A percentile compares a stretch with the other conserved stretches of the same genome.
Conservation (phyloP, 37 sponge, comb jelly and placozoan genomes). For the Dysidea cf. avara region DNA sequence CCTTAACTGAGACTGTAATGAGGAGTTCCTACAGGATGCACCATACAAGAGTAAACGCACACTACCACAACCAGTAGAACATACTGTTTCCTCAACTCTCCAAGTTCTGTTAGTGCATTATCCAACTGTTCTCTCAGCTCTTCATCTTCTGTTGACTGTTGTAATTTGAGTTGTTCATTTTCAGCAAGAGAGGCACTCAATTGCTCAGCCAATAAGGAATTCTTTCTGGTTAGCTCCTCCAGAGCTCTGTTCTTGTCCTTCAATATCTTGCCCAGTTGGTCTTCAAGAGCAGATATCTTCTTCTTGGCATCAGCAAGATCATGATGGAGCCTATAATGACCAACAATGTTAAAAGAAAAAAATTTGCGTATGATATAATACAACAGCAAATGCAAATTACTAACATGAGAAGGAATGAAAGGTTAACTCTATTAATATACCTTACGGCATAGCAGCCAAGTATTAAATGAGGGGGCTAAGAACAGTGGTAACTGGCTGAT, state of each 20-base stretch:
- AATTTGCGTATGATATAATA: too few relatives aligned
- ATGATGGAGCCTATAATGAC: constrained; percentile 28
- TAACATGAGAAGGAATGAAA: too few relatives aligned
- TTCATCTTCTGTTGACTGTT: too few relatives aligned
- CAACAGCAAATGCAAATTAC: too few relatives aligned
- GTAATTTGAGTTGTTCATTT: too few relatives aligned
- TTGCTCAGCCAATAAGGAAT: constrained; percentile 15
- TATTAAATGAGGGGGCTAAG: too few relatives aligned
- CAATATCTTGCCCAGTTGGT: constrained; percentile 27
- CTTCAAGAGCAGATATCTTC: constrained; percentile 35
- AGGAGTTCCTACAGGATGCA: background rate
- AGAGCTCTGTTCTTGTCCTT: constrained; percentile 38
- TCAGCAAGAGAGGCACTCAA: background rate
- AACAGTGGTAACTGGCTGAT: too few relatives aligned
- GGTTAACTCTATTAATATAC: too few relatives aligned
- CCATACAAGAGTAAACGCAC: background rate
- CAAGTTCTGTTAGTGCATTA: constrained; percentile 25
- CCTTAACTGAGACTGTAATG: constrained; percentile 14
- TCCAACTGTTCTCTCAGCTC: constrained; percentile 33
- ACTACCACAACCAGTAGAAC: too few relatives aligned
- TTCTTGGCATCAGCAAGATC: constrained; percentile 22
- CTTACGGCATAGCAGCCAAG: too few relatives aligned
- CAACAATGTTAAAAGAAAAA: too few relatives aligned
- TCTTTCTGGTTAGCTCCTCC: constrained; percentile 22
- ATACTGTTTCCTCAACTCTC: constrained; percentile 21